Base-by-base conservation (phyloP, 2,797 vertebrate species). In the Adelosebastes latens region DNA sequence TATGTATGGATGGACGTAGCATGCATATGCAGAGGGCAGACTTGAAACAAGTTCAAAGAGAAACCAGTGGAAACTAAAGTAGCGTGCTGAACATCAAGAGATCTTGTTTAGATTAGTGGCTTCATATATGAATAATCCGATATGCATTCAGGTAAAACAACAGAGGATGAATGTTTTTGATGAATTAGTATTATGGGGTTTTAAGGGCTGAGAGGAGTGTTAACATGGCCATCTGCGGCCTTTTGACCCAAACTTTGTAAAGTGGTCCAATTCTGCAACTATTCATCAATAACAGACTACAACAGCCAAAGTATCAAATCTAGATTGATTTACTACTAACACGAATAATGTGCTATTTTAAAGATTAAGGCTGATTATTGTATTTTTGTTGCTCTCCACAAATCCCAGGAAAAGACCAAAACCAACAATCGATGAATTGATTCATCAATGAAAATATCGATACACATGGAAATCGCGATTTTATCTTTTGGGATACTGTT, bases 41-140 rank as follows among this genome's bases (percentile, higher is more conserved):
- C 85, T 82, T 88, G 75, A 93, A 91, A 88, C 77, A 74, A 76
- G 87, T 91, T 92, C 88, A 92, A 91, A 91, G 85, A 72, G n/a
- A 85, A 65, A 77, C 61, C 29, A 42, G 53, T 8, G 52, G 34
- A 85, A 78, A 77, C 69, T 60, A 72, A 86, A 84, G 70, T 61
- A 79, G 82, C 52, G 8, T 12, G 13, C 7, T 68, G 36, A 76
- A 77, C 78, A 80, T 89, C 70, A 84, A 86, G 74, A 78, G 64
- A 69, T 66, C 72, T 70, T 71, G 34, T 77, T 87, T 59, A 76
- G 46, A 79, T 75, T 42, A 60, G 62, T 5, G 36, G 85, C 39
- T 77, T 79, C 61, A 58, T 80, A 75, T 75, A 82, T 39, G 8
- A 85, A 80, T 82, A 72, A 82, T 81, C 67, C 14, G 2, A 64